A percentile compares a stretch with the other conserved stretches of the same genome.
phyloP scores from a whole-genome alignment of 2,888 invertebrate species.

The Ephialtes manifestator region DNA sequence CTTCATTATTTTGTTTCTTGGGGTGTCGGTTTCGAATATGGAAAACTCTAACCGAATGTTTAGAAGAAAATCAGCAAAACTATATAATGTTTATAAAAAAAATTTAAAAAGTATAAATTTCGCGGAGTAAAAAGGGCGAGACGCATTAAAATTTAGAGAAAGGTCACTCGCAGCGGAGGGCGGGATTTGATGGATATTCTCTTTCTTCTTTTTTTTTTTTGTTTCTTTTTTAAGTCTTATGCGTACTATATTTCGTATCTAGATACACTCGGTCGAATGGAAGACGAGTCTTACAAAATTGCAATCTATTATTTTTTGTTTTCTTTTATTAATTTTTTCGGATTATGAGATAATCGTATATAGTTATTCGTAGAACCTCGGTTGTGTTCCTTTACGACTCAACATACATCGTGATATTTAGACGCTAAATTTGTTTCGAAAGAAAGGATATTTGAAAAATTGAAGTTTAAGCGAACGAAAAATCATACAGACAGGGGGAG shows the following conservation, averaged over 20 bases:
- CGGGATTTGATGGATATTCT: constrained; percentile 63
- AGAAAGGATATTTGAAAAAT: constrained; percentile 47
- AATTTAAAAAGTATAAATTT: constrained; percentile 42
- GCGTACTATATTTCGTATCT: constrained; percentile 55
- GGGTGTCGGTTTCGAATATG: constrained; percentile 68
- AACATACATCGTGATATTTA: constrained; percentile 83
- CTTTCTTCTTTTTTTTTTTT: constrained; percentile 56
- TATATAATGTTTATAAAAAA: constrained; percentile 55
- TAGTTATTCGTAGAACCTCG: constrained; percentile 71
- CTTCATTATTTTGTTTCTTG: constrained; percentile 59
- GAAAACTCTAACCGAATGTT: constrained; percentile 60
- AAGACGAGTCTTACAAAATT: constrained; percentile 68
- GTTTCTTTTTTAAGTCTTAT: constrained; percentile 38
- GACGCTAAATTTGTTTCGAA: constrained; percentile 79
- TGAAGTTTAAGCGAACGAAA: constrained; percentile 53
- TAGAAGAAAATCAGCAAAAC: constrained; percentile 51
- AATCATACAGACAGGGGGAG: constrained; percentile 54
- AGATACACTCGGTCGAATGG: constrained; percentile 54
- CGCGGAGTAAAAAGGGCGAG: constrained; percentile 26
- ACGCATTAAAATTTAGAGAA: constrained; percentile 34
- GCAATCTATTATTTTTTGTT: constrained; percentile 69
- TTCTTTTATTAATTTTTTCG: constrained; percentile 52
- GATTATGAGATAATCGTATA: constrained; percentile 69
- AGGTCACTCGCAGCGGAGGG: constrained; percentile 51
- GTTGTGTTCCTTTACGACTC: constrained; percentile 73